A percentile compares a stretch with the other conserved stretches of the same genome.
phyloP scores from a whole-genome alignment of 2,888 invertebrate genomes.

The Cerceris ruficornis region DNA sequence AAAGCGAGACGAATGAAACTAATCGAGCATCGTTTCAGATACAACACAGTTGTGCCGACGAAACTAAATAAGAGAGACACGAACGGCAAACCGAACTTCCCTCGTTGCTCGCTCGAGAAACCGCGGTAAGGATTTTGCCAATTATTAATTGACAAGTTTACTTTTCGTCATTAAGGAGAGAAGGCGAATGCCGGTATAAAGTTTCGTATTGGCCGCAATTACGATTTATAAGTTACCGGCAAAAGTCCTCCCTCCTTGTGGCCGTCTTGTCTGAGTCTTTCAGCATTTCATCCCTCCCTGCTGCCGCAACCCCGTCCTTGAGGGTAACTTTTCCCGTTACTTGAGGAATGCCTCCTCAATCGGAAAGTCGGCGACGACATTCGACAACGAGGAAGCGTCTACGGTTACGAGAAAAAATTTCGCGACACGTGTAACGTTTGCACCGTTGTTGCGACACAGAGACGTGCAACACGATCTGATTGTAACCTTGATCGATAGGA shows the following conservation, averaged over 20 bases:
- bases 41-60: constrained; percentile 7
- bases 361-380: constrained; percentile 32
- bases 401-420: constrained; percentile 36
- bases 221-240: constrained; percentile 61
- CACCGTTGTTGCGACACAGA: constrained; percentile 17
- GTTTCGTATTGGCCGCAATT: constrained; percentile 72
- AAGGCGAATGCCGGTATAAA: constrained; percentile 59
- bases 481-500: constrained; percentile 47
- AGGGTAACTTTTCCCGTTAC: constrained; percentile 42
- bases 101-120: constrained; percentile 13
- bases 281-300: constrained; percentile 11
- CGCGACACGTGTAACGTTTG: constrained; percentile 43
- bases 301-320: constrained; percentile 9
- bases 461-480: constrained; percentile 45
- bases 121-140: constrained; percentile 60
- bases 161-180: constrained; percentile 64
- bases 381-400: constrained; percentile 34
- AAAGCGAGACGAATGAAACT: background rate
- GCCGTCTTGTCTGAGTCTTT: constrained; percentile 1
- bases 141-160: constrained; percentile 77
- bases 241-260: constrained; percentile 16
- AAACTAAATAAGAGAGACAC: constrained; percentile 68
- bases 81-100: constrained; percentile 44
- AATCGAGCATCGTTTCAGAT: too few relatives aligned
- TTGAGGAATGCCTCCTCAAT: constrained; percentile 9